Evolutionary conservation across 2,113 vertebrate species (phyloP).

Genomic region (Lasiurus borealis): DNA sequence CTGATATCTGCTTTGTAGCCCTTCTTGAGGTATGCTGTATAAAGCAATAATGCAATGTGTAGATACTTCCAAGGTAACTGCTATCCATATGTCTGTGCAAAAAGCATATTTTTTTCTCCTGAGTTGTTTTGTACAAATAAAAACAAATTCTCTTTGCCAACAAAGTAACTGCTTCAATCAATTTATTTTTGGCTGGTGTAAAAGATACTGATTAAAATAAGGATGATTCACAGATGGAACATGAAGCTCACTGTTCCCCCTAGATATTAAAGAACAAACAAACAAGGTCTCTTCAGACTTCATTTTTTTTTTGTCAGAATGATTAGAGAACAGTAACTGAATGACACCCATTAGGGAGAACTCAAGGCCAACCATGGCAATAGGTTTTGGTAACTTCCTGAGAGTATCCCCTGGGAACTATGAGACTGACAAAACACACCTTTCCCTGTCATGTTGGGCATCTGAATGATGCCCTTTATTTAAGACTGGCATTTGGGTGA

Average conservation of each 20-base stretch:
- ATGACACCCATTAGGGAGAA: constrained; percentile 68
- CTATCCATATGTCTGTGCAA: neutral
- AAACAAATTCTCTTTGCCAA: constrained; percentile 37
- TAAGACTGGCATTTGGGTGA: constrained; percentile 60
- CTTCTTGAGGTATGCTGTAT: neutral
- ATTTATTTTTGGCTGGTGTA: constrained; percentile 71
- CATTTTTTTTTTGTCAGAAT: constrained; percentile 76
- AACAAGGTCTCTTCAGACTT: constrained; percentile 77
- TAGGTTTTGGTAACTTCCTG: constrained; percentile 62
- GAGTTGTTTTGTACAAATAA: constrained; percentile 59
- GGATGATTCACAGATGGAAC: constrained; percentile 75
- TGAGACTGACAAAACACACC: constrained; percentile 55
- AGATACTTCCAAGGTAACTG: neutral
- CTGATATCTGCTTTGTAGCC: neutral
- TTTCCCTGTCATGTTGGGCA: constrained; percentile 32
- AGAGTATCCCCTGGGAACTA: constrained; percentile 59
- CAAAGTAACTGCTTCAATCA: constrained; percentile 68
- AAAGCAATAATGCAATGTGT: neutral
- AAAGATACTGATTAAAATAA: constrained; percentile 77
- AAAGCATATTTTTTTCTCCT: constrained; percentile 54
- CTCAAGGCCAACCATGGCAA: constrained; percentile 44
- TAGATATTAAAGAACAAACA: constrained; percentile 80
- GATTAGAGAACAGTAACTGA: constrained; percentile 72
- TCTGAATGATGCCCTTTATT: constrained; percentile 61
- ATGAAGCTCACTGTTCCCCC: constrained; percentile 22